phyloP scores from a whole-genome alignment of 2,113 vertebrate genomes.

The Mesitornis unicolor region DNA sequence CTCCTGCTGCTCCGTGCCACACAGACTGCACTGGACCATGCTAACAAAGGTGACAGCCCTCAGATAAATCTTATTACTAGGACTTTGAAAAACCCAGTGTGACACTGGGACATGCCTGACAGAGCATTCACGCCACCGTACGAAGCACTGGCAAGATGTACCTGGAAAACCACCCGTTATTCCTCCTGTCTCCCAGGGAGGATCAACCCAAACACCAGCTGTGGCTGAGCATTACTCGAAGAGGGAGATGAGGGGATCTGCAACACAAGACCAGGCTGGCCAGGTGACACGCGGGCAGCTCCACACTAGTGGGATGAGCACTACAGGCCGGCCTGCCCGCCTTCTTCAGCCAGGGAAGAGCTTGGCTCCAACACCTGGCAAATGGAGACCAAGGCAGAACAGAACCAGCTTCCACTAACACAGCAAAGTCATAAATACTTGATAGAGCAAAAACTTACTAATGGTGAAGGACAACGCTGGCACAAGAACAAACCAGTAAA shows the following conservation, averaged over 20 bases:
- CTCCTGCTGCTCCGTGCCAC: neutral
- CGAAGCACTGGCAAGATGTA: neutral
- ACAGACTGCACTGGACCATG: neutral
- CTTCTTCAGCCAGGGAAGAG: neutral
- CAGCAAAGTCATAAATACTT: neutral
- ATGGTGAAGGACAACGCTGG: too few relatives aligned
- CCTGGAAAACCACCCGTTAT: neutral
- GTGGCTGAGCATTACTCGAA: neutral
- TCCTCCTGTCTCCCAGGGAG: neutral
- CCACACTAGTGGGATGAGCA: rapidly evolving
- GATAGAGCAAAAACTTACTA: neutral
- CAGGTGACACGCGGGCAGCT: neutral
- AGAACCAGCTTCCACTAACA: neutral
- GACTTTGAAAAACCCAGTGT: neutral
- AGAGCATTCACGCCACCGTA: neutral
- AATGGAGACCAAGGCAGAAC: neutral
- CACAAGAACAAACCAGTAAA: neutral
- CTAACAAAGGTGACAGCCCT: neutral
- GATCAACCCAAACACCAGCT: neutral
- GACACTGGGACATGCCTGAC: neutral
- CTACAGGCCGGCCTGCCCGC: neutral
- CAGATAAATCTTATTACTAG: neutral
- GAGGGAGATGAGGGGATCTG: neutral
- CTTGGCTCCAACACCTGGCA: neutral
- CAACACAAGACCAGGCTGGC: neutral